Conservation (phyloP, 2,797 vertebrate genomes). For the Benthosema pterotum region DNA sequence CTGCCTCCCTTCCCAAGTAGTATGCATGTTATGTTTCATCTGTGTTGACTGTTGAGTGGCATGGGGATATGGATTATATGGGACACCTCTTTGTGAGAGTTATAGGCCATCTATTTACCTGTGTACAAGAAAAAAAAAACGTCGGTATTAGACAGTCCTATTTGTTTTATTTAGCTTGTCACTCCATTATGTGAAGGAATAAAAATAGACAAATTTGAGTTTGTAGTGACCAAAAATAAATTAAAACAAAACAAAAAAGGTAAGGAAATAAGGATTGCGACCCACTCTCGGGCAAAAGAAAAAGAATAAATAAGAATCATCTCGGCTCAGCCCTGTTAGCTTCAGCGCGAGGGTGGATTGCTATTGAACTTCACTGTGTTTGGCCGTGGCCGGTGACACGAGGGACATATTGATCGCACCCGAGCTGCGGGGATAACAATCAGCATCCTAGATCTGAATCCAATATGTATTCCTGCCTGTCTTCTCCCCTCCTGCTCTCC, state of each 20-base stretch:
- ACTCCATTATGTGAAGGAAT: constrained; percentile 13
- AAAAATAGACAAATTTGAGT: constrained; percentile 16
- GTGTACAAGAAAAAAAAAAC: constrained; percentile 33
- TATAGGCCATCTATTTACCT: constrained; percentile 23
- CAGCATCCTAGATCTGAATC: constrained; percentile 45
- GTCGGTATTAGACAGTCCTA: constrained; percentile 33
- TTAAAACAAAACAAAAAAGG: not conserved
- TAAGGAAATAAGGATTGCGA: not conserved
- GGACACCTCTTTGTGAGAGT: constrained; percentile 19
- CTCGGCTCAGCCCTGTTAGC: not conserved
- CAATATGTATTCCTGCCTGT: constrained; percentile 41
- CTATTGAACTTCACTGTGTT: constrained; percentile 33
- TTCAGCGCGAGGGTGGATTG: not conserved
- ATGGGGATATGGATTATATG: constrained; percentile 65
- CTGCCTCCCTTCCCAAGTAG: constrained; percentile 41
- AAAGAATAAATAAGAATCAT: too few species aligned
- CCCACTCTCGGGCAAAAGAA: not conserved
- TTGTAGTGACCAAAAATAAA: not conserved
- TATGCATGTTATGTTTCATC: constrained; percentile 70
- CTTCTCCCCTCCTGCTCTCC: constrained; percentile 26
- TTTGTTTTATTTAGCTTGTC: constrained; percentile 33
- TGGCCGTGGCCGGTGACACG: constrained; percentile 38
- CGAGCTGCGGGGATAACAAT: constrained; percentile 32
- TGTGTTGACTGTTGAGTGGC: constrained; percentile 57
- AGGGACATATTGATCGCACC: constrained; percentile 27